phyloP scores from a whole-genome alignment of 2,113 vertebrate species.

The Syngnathoides biaculeatus region DNA sequence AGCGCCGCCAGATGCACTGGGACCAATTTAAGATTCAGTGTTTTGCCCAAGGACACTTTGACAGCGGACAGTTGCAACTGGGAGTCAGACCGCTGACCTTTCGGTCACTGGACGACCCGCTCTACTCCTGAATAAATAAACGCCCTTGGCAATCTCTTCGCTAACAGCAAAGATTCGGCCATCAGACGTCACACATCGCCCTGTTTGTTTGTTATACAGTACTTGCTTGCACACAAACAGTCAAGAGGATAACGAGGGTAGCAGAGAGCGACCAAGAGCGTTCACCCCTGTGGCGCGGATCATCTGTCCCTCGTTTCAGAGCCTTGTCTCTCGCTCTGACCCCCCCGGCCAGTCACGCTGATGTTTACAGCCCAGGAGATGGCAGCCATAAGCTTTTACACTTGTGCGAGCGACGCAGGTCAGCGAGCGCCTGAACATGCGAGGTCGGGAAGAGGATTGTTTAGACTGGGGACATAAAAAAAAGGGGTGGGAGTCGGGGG shows the following conservation, averaged over 20 bases:
- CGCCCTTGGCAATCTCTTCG: background rate
- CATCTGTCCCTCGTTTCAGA: conserved; percentile 4
- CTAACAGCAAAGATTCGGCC: conserved; percentile 11
- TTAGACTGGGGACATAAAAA: background rate
- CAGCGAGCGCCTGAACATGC: background rate
- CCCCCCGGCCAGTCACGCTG: background rate
- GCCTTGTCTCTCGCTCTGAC: conserved; percentile 8
- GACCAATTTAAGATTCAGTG: no score
- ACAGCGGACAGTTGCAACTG: no score
- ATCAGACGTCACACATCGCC: background rate
- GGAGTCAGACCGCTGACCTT: no score
- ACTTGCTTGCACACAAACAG: no score
- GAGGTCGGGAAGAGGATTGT: background rate
- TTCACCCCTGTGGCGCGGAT: conserved; percentile 9
- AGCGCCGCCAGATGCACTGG: no score
- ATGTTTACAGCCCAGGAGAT: conserved; percentile 29
- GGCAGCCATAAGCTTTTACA: conserved; percentile 22
- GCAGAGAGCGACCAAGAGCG: background rate
- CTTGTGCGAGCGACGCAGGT: conserved; percentile 18
- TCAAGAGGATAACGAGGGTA: no score
- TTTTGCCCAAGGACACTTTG: no score
- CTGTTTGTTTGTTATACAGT: conserved; percentile 5
- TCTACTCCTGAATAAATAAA: background rate
- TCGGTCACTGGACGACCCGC: no score
- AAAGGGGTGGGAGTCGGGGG: background rate